Evolutionary conservation across 2,797 vertebrate genomes (phyloP).

Genomic region (Kryptopterus vitreolus): DNA sequence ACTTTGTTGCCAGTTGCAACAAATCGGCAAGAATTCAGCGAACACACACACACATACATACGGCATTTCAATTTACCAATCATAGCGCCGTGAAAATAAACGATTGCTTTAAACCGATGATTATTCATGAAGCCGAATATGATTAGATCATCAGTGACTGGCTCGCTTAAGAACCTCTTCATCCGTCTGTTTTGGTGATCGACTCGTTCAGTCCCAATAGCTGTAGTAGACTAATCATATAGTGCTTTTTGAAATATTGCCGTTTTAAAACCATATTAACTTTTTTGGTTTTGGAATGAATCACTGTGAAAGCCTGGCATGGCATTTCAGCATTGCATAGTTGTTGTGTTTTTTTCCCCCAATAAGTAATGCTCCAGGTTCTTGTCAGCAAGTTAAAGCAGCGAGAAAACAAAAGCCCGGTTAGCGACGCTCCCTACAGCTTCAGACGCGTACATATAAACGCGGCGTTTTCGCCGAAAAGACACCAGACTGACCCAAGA

Average conservation of each 20-base stretch:
- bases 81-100: conserved; percentile 20
- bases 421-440: not conserved
- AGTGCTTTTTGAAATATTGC: conserved; percentile 39
- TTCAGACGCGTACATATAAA: not conserved
- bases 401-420: conserved; percentile 2
- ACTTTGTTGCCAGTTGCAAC: conserved; percentile 25
- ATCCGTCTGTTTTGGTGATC: conserved; percentile 47
- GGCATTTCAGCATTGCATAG: conserved; percentile 19
- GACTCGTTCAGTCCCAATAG: conserved; percentile 47
- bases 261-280: conserved; percentile 52
- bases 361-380: conserved; percentile 14
- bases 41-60: conserved; percentile 30
- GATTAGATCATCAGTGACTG: conserved; percentile 56
- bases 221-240: conserved; percentile 29
- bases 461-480: conserved; percentile 2
- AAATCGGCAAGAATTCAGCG: conserved; percentile 27
- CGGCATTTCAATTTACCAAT: conserved; percentile 18
- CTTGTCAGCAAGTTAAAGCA: not conserved
- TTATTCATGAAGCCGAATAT: conserved; percentile 30
- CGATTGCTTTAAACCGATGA: conserved; percentile 51
- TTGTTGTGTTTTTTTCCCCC: no score
- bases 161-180: conserved; percentile 49
- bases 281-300: conserved; percentile 7
- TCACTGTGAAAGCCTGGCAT: conserved; percentile 3
- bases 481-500: not conserved